Evolutionary conservation across 1,140 invertebrate genomes (phyloP), one percentile per base, ranked within the genome.

Genomic region (Cherax destructor): DNA sequence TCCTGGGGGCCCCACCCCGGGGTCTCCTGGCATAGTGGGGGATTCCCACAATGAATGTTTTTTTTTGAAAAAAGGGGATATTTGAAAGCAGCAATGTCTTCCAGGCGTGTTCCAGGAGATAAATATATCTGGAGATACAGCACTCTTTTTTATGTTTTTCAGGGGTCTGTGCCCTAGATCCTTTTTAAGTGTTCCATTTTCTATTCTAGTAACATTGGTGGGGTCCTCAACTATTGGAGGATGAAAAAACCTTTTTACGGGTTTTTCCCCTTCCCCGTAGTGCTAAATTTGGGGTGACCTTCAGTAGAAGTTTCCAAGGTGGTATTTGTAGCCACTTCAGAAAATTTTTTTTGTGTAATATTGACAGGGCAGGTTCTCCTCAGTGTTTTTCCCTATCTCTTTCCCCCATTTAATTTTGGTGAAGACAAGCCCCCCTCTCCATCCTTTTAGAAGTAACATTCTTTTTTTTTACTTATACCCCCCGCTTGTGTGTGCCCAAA

Each of bases 101-200:
- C 81, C 30, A 78, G 30, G 13, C 88, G 88, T 50, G 88, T 91
- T 9, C 88, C 88, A 52, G 88, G 88, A 78, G 88, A 91, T 16
- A 91, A 69, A 79, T 74, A 84, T 69, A 50, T 83, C 83, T 24
- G 81, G 49, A 52, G 81, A 84, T 3, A 65, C 6, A 2, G 30
- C n/a, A 61, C 47, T 83, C 2, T 1, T 18, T 9, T 91, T 85
- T n/a, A n/a, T 91, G 79, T 10, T 83, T 59, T 47, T 59, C 47
- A 21, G 81, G n/a, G 30, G 50, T 30, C 21, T 52, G 47, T 30
- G 18, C 41, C 30, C 59, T 52, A 30, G 4, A 47, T 83, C 81
- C 2, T 21, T 13, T 83, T 24, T 69, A n/a, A 69, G 11, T 47
- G 59, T 69, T 18, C 3, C 24, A 72, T 72, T 72, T 3, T 5